A percentile compares a stretch with the other conserved stretches of the same genome.
Conservation (phyloP, 2,888 invertebrate genomes). For the Drosophila antonietae region DNA sequence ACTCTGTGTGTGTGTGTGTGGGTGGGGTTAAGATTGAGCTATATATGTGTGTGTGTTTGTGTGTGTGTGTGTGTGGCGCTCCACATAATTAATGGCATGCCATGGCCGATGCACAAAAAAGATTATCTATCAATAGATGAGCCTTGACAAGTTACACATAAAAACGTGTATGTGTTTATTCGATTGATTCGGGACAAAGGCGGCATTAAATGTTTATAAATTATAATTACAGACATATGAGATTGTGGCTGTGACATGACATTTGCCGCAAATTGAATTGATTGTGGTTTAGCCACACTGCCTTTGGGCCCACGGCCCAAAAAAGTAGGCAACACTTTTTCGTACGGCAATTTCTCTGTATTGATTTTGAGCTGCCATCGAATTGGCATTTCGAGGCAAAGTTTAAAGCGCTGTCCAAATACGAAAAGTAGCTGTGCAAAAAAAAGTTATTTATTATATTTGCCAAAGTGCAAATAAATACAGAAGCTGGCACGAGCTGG, state of each 20-base stretch:
- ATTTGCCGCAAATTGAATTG: slow-evolving; percentile 61
- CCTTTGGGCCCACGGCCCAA: background rate
- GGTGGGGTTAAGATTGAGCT: slow-evolving; percentile 39
- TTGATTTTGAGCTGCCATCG: slow-evolving; percentile 54
- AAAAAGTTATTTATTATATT: slow-evolving; percentile 80
- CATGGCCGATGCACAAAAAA: slow-evolving; percentile 68
- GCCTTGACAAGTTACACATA: slow-evolving; percentile 58
- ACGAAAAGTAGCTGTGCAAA: slow-evolving; percentile 58
- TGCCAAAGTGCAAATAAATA: slow-evolving; percentile 61
- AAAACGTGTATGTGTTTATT: slow-evolving; percentile 15
- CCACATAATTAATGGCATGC: slow-evolving; percentile 72
- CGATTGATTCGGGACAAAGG: slow-evolving; percentile 66
- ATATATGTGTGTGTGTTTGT: background rate
- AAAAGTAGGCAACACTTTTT: slow-evolving; percentile 32
- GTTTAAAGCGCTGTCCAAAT: slow-evolving; percentile 74
- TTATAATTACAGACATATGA: slow-evolving; percentile 70
- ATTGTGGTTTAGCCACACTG: slow-evolving; percentile 36
- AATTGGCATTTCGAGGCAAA: slow-evolving; percentile 67
- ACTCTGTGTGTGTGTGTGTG: background rate
- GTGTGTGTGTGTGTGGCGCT: slow-evolving; percentile 9
- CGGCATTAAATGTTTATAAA: slow-evolving; percentile 69
- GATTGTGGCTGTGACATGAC: slow-evolving; percentile 45
- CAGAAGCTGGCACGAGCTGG: slow-evolving; percentile 8
- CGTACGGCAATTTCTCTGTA: slow-evolving; percentile 12
- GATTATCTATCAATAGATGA: slow-evolving; percentile 79